Conservation (phyloP, 2,888 invertebrate genomes). For the Polymixis flavicincta region DNA sequence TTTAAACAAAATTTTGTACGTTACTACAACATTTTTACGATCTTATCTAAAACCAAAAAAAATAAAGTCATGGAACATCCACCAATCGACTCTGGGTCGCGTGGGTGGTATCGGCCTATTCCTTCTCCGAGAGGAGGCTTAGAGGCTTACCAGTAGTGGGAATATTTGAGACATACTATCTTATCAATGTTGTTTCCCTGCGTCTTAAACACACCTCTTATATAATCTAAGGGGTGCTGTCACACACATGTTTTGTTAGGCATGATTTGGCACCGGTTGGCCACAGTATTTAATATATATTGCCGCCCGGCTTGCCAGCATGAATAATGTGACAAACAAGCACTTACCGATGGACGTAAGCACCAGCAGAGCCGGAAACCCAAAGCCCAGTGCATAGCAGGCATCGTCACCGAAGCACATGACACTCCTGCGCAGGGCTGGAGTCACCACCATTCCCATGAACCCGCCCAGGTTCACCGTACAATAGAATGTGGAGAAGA, state of each 20-base stretch:
- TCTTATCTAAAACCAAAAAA: neutral
- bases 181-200: neutral
- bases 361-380: constrained; percentile 94
- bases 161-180: neutral
- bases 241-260: neutral
- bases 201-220: neutral
- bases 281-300: neutral
- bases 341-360: constrained; percentile 91
- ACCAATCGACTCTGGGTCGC: too few relatives aligned
- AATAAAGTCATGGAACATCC: neutral
- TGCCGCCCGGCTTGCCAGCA: neutral
- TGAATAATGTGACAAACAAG: neutral
- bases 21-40: neutral
- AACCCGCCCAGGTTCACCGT: constrained; percentile 94
- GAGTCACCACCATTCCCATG: constrained; percentile 93
- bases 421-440: constrained; percentile 92
- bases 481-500: constrained; percentile 96
- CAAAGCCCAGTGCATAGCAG: constrained; percentile 94
- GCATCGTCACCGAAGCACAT: constrained; percentile 93
- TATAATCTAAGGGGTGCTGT: neutral
- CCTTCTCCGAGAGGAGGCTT: too few relatives aligned
- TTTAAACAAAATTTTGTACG: neutral
- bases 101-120: too few relatives aligned
- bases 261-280: neutral
- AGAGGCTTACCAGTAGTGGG: neutral